Base-by-base conservation (phyloP, 2,797 vertebrate genomes). In the Chaenodraco wilsoni region DNA sequence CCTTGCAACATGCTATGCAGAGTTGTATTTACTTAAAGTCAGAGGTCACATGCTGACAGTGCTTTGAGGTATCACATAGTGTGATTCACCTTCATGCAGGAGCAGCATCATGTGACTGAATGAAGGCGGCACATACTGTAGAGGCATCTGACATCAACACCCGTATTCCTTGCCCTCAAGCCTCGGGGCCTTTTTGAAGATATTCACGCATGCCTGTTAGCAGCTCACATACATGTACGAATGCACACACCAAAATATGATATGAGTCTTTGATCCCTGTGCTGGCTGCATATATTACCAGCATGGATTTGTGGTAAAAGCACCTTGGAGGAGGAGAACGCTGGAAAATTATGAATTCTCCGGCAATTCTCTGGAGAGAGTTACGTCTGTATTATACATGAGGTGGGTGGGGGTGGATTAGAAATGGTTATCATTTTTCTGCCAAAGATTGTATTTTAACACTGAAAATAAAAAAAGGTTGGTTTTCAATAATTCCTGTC, bases 241-340 rank as follows among this genome's bases (percentile, higher is more conserved):
- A 84, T 57, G 75, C 84, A 76, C 68, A 72, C 59, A 79, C 71
- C 58, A 48, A 90, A 84, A 88, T 59, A 74, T 63, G 49, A 85
- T 77, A 33, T 77, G 72, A 43, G 85, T 88, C 85, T 90, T 90
- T 93, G 88, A 93, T 92, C 82, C 87, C 40, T 2, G 44, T 3
- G 55, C 78, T 37, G 58, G 74, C 77, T 90, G 90, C 78, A 91
- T 88, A 81, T 59, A 87, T 91, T 83, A 91, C 55, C 31, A 1
- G 21, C 46, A 56, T 58, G 49, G 64, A 69, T 68, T 75, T 33
- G 68, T 49, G 65, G 70, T 56, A 72, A 85, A 84, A 79, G 78
- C 86, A 85, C 82, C 82, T 91, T 78, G 65, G 69, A 84, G 81
- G 68, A 69, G 65, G 74, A 78, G 62, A 86, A 68, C 79, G 40